Evolutionary conservation across 2,797 vertebrate genomes (phyloP), one percentile per base, ranked within the genome.

Genomic region (Amniataba percoides): DNA sequence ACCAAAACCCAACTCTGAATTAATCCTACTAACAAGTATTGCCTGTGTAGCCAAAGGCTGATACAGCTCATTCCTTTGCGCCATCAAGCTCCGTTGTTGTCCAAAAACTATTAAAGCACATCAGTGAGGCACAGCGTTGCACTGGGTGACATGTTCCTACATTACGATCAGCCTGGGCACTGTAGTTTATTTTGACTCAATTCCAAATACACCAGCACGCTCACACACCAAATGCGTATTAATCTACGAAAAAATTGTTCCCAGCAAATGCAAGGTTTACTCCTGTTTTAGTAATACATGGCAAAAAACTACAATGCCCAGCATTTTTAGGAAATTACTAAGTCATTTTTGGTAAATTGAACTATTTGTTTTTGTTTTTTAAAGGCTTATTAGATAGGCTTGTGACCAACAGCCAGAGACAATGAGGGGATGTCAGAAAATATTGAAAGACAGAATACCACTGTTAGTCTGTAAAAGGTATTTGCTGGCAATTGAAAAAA

Each of bases 401-500:
- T 43, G 25, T 5, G 15, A 12, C 53, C 27, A n/a, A 72, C 18
- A 56, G 56, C 53, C 58, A 59, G 21, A 56, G 1, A 13, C 56
- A 39, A 39, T 39, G 9, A 11, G 5, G 16, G 3, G 53, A 53
- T 61, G 67, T 12, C 13, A 0, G 12, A 66, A 39, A 46, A 14
- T 14, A 43, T n/a, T 59, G 7, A 19, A 36, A 70, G 15, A 27
- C 10, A 0, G 27, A 51, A 48, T n/a, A 8, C 43, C 48, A 46
- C 23, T 19, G 74, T 42, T 19, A 42, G 15, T 65, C 16, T 25
- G 2, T 43, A 21, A 21, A 60, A 34, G 11, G 3, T 59, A 52
- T 71, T 68, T 64, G 10, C 40, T 74, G 19, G n/a, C 59, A 42
- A 39, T 13, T 31, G n/a, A 52, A 13, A 71, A 48, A 42, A 45